Evolutionary conservation across 2,888 invertebrate genomes (phyloP).

Genomic region (Teleiodes luculella): DNA sequence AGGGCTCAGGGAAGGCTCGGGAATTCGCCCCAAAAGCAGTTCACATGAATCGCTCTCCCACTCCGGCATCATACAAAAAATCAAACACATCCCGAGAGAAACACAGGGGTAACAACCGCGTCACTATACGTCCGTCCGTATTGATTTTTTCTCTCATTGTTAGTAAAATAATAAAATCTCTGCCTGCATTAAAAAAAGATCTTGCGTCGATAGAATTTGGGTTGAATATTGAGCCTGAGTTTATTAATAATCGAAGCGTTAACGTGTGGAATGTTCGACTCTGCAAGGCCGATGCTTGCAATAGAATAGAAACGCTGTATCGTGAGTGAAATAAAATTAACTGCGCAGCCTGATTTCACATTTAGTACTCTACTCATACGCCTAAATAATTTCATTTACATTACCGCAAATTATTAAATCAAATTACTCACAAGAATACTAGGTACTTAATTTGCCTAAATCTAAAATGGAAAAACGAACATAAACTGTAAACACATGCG

Average conservation of each 20-base stretch:
- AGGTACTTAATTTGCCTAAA: background rate
- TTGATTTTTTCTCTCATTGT: conserved; percentile 77
- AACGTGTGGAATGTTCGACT: conserved; percentile 75
- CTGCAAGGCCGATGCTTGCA: conserved; percentile 70
- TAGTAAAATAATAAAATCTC: conserved; percentile 72
- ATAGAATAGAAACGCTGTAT: conserved; percentile 71
- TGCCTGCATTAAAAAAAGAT: conserved; percentile 62
- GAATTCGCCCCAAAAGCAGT: conserved; percentile 79
- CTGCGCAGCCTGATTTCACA: conserved; percentile 61
- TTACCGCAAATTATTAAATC: background rate
- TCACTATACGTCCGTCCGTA: conserved; percentile 71
- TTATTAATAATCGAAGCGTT: conserved; percentile 77
- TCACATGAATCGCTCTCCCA: conserved; percentile 77
- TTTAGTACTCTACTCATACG: conserved; percentile 41
- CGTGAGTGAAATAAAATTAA: conserved; percentile 73
- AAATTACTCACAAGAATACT: background rate
- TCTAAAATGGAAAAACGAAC: conserved; percentile 2
- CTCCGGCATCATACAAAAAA: conserved; percentile 75
- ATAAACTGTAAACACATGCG: conserved; percentile 1
- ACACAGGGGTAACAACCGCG: conserved; percentile 78
- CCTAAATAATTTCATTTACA: conserved; percentile 11
- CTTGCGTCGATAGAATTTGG: conserved; percentile 66
- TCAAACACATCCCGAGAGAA: conserved; percentile 77
- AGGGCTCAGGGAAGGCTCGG: conserved; percentile 76
- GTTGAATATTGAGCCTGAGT: conserved; percentile 70